Conservation (phyloP, 2,888 invertebrate genomes). For the Molorchus minor region DNA sequence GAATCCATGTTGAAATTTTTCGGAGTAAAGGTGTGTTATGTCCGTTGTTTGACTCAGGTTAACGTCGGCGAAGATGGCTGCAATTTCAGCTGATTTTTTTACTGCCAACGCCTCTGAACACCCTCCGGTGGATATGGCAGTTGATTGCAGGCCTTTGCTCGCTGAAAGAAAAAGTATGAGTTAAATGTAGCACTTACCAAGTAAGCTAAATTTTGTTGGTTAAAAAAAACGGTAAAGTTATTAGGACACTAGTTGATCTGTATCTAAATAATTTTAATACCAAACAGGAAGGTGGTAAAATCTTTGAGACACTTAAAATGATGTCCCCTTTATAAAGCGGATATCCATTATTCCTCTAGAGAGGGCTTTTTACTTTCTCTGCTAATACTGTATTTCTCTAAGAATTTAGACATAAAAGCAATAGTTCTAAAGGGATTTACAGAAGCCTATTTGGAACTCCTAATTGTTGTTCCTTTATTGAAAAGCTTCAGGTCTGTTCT, state of each 20-base stretch:
- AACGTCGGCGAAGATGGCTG: constrained; percentile 83
- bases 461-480: constrained; percentile 11
- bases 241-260: too few relatives aligned
- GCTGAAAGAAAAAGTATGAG: constrained; percentile 37
- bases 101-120: constrained; percentile 77
- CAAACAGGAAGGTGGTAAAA: too few relatives aligned
- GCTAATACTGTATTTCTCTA: too few relatives aligned
- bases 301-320: too few relatives aligned
- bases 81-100: constrained; percentile 89
- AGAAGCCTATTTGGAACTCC: constrained; percentile 3
- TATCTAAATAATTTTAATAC: too few relatives aligned
- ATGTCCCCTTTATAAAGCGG: too few relatives aligned
- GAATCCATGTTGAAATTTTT: constrained; percentile 45
- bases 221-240: too few relatives aligned
- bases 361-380: too few relatives aligned
- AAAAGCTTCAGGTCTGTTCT: background rate
- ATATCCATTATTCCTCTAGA: too few relatives aligned
- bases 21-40: constrained; percentile 65
- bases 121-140: constrained; percentile 48
- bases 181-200: too few relatives aligned
- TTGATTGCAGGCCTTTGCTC: constrained; percentile 41
- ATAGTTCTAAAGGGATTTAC: constrained; percentile 23
- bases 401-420: constrained; percentile 11
- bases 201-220: too few relatives aligned
- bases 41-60: constrained; percentile 77